Evolutionary conservation across 1,140 invertebrate genomes (phyloP).

Genomic region (Pseudomyrmex sp.): DNA sequence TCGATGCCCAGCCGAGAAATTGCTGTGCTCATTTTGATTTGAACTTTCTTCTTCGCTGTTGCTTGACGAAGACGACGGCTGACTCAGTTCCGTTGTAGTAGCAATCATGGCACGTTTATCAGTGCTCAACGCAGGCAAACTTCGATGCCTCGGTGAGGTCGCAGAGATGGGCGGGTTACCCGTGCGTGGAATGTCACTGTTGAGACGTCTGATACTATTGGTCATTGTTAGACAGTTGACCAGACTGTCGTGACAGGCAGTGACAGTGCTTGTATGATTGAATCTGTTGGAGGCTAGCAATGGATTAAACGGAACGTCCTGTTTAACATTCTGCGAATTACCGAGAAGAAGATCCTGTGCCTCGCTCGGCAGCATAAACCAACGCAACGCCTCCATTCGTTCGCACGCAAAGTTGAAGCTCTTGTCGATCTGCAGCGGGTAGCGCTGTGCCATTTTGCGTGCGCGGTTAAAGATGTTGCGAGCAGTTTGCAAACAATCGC

Average conservation of each 20-base stretch:
- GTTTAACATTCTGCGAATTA: slow-evolving; percentile 90
- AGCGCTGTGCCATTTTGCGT: slow-evolving; percentile 90
- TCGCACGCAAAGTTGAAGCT: slow-evolving; percentile 89
- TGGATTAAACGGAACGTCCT: slow-evolving; percentile 91
- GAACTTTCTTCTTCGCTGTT: slow-evolving; percentile 56
- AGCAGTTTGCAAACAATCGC: slow-evolving; percentile 92
- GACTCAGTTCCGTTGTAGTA: slow-evolving; percentile 18
- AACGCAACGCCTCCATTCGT: slow-evolving; percentile 89
- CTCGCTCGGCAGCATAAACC: slow-evolving; percentile 94
- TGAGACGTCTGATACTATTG: slow-evolving; percentile 79
- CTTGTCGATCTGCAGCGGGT: slow-evolving; percentile 90
- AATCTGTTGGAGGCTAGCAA: slow-evolving; percentile 61
- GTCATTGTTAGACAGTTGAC: slow-evolving; percentile 63
- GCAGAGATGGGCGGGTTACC: slow-evolving; percentile 73
- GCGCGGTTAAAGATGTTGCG: slow-evolving; percentile 92
- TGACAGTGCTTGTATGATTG: slow-evolving; percentile 27
- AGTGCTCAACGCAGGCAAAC: slow-evolving; percentile 78
- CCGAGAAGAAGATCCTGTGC: slow-evolving; percentile 90
- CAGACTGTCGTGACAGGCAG: slow-evolving; percentile 66
- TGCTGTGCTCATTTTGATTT: slow-evolving; percentile 15
- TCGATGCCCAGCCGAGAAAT: slow-evolving; percentile 63
- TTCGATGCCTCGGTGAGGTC: slow-evolving; percentile 81
- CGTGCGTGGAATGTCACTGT: slow-evolving; percentile 80
- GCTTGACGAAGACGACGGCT: slow-evolving; percentile 44
- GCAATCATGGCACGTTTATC: slow-evolving; percentile 58